Percentiles rank a stretch among this genome's conserved stretches.
These are phyloP conservation scores for Lepus americanus DNA, from an alignment of 2,113 vertebrate species.

Conservation along the genomic window DNA sequence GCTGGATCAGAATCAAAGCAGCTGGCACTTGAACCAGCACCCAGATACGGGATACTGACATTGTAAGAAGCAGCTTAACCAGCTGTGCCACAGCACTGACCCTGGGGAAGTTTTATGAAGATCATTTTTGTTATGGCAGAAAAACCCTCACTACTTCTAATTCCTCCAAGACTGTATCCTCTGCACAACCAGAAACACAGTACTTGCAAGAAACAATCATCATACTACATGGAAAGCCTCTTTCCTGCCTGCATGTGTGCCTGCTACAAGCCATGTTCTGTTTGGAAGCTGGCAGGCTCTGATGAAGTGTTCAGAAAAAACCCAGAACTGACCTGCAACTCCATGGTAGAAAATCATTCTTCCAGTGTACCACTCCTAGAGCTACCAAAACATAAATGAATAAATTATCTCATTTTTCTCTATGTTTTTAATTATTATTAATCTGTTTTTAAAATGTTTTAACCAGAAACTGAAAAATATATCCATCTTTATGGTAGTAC, in stretches of 20 bases:
- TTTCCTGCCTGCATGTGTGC: background rate
- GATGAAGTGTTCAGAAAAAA: background rate
- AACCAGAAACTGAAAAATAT: background rate
- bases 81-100: no score
- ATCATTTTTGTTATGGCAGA: background rate
- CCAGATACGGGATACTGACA: no score
- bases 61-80: no score
- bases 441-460: background rate
- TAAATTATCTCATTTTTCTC: background rate
- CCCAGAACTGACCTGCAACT: background rate
- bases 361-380: background rate
- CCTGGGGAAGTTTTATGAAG: background rate
- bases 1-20: no score
- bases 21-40: no score
- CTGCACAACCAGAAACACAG: rapidly evolving
- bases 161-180: background rate
- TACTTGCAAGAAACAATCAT: background rate
- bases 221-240: background rate
- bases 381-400: background rate
- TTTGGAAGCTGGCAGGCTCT: background rate
- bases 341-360: background rate
- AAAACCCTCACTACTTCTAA: background rate
- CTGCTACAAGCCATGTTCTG: background rate
- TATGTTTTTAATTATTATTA: background rate
- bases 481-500: no score